Percentiles rank a stretch among this genome's conserved stretches.
phyloP scores from a whole-genome alignment of 2,113 vertebrate species.

The Ictidomys tridecemlineatus region DNA sequence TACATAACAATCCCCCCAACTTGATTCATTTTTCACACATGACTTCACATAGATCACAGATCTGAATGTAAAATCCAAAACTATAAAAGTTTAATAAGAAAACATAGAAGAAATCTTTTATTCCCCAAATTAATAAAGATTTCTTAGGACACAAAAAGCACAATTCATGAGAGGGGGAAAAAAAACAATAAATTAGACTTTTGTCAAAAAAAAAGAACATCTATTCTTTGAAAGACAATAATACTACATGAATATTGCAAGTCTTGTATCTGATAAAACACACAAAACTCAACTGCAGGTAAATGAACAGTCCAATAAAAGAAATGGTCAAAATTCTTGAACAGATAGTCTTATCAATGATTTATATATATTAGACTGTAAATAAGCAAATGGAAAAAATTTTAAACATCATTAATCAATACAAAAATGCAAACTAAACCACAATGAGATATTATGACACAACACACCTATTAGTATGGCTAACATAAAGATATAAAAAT shows the following conservation, averaged over 20 bases:
- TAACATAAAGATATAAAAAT: neutral
- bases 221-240: slow-evolving; percentile 14
- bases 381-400: slow-evolving; percentile 30
- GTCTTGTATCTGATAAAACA: neutral
- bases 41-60: neutral
- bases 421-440: slow-evolving; percentile 23
- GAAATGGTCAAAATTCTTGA: neutral
- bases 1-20: neutral
- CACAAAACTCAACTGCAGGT: slow-evolving; percentile 28
- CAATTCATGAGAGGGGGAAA: neutral
- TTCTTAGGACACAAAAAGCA: slow-evolving; percentile 36
- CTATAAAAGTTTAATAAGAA: neutral
- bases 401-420: neutral
- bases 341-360: neutral
- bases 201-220: neutral
- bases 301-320: neutral
- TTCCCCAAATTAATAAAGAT: neutral
- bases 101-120: slow-evolving; percentile 11
- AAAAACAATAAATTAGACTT: neutral
- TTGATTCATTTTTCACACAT: neutral
- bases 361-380: neutral
- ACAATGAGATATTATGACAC: neutral
- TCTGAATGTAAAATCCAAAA: slow-evolving; percentile 28
- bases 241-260: neutral
- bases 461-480: neutral